Percentiles rank a stretch among this genome's conserved stretches.
Conservation (phyloP, 35 echinoderm and acorn worm genomes). For the Stichopus chloronotus region DNA sequence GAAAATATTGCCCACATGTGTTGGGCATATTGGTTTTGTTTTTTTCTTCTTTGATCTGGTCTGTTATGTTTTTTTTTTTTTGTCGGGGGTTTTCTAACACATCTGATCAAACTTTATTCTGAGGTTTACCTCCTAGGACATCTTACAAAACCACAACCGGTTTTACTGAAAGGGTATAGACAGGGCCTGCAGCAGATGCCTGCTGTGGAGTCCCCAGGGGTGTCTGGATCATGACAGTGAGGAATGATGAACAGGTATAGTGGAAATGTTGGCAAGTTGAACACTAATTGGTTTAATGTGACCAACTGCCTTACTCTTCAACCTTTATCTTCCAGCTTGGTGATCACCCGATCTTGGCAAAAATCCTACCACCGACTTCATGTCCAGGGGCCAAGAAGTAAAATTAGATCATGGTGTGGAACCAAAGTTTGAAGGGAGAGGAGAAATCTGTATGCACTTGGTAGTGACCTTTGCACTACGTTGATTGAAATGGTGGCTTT, state of each 20-base stretch:
- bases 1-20: too few relatives aligned
- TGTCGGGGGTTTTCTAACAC: neutral
- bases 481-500: neutral
- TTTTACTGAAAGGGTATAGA: constrained; percentile 12
- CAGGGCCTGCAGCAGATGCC: neutral
- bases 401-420: neutral
- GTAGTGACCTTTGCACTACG: neutral
- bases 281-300: constrained; percentile 52
- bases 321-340: neutral
- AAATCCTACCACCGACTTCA: neutral
- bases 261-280: constrained; percentile 29
- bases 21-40: neutral
- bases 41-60: neutral
- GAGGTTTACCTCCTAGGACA: constrained; percentile 36
- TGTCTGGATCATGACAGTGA: constrained; percentile 3
- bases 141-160: constrained; percentile 36
- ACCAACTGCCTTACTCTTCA: constrained; percentile 22
- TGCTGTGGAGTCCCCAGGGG: constrained; percentile 9
- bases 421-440: neutral
- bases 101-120: constrained; percentile 32
- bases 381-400: neutral
- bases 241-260: constrained; percentile 37
- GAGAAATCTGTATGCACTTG: neutral
- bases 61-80: neutral
- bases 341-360: neutral